Conservation (phyloP, 2,888 invertebrate genomes). For the Sinopyrophorus schimmeli region DNA sequence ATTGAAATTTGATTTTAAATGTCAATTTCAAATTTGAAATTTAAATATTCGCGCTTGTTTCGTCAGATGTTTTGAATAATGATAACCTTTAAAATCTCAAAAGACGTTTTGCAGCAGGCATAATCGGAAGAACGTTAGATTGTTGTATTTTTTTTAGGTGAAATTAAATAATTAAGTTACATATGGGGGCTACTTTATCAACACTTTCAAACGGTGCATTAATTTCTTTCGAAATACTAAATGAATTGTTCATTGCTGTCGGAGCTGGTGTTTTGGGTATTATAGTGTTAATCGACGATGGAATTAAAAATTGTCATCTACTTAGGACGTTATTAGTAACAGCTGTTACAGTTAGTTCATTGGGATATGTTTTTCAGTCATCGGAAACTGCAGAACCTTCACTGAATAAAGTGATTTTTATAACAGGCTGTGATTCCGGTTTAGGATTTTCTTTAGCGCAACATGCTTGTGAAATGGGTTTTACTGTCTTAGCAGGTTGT, state of each 20-base stretch:
- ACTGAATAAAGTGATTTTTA: constrained; percentile 60
- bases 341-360: constrained; percentile 43
- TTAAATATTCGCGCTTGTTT: too few relatives aligned
- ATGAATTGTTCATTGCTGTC: constrained; percentile 50
- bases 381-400: constrained; percentile 38
- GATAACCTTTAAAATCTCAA: too few relatives aligned
- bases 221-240: constrained; percentile 46
- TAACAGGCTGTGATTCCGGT: constrained; percentile 87
- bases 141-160: constrained; percentile 2
- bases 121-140: too few relatives aligned
- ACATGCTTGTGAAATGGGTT: constrained; percentile 64
- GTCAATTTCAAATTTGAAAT: too few relatives aligned
- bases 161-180: not conserved
- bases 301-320: constrained; percentile 44
- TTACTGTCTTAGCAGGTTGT: constrained; percentile 79
- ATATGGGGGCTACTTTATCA: constrained; percentile 13
- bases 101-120: too few relatives aligned
- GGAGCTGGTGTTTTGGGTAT: constrained; percentile 51
- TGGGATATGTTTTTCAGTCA: constrained; percentile 43
- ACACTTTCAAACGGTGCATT: constrained; percentile 22
- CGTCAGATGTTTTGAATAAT: too few relatives aligned
- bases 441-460: constrained; percentile 75
- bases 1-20: not conserved
- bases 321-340: constrained; percentile 45
- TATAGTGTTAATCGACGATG: constrained; percentile 44